phyloP scores from a whole-genome alignment of 2,888 invertebrate genomes.

The Molorchus minor region DNA sequence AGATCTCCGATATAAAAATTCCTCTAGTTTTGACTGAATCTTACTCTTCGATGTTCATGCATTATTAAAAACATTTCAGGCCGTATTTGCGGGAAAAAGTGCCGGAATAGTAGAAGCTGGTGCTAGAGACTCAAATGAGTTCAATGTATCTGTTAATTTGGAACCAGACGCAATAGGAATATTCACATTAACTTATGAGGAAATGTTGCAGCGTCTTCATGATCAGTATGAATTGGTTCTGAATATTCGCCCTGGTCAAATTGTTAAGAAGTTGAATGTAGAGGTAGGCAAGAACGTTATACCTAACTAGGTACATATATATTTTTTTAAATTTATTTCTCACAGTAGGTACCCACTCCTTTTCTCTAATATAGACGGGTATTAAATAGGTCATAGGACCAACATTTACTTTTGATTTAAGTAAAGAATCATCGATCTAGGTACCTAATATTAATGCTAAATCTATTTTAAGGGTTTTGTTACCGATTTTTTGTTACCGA shows the following conservation, averaged over 20 bases:
- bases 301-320: too few species aligned
- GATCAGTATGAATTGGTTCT: conserved; percentile 75
- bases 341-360: too few species aligned
- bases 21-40: neutral
- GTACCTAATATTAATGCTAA: too few species aligned
- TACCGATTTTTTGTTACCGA: too few species aligned
- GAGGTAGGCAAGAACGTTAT: conserved; percentile 56
- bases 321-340: too few species aligned
- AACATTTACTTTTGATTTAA: too few species aligned
- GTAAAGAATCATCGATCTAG: too few species aligned
- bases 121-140: conserved; percentile 75
- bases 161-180: conserved; percentile 69
- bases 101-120: conserved; percentile 72
- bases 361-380: too few species aligned
- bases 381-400: too few species aligned
- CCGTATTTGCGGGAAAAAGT: conserved; percentile 67
- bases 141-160: conserved; percentile 74
- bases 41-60: neutral
- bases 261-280: conserved; percentile 72
- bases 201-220: conserved; percentile 70
- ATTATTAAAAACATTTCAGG: conserved; percentile 54
- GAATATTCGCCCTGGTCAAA: conserved; percentile 73
- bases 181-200: conserved; percentile 79
- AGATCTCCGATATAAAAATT: neutral
- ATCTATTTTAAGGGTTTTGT: too few species aligned